Conservation (phyloP, 2,888 invertebrate genomes). For the Catocala sponsa region DNA sequence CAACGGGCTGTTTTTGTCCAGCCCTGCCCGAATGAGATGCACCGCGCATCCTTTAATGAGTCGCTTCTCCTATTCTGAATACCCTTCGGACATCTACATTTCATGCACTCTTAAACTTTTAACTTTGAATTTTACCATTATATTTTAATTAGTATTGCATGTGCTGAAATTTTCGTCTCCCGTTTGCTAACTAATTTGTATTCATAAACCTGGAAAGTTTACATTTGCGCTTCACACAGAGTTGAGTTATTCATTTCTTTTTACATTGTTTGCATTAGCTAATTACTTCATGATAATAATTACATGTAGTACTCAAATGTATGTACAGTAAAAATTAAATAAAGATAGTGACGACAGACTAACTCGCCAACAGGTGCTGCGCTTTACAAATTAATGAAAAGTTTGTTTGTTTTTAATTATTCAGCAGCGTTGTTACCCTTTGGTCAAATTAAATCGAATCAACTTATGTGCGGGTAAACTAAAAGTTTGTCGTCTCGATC, state of each 20-base stretch:
- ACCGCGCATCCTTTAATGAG: constrained; percentile 80
- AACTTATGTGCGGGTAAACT: constrained; percentile 64
- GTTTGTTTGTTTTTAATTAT: constrained; percentile 27
- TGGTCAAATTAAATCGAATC: constrained; percentile 59
- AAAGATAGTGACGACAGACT: not conserved
- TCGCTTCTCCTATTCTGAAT: constrained; percentile 52
- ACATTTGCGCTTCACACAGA: constrained; percentile 2
- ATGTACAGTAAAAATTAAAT: not conserved
- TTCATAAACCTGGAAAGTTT: constrained; percentile 6
- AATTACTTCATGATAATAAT: not conserved
- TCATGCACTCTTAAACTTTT: constrained; percentile 56
- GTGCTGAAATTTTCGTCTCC: constrained; percentile 2
- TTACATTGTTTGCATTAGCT: constrained; percentile 3
- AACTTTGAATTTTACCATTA: constrained; percentile 47
- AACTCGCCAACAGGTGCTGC: not conserved
- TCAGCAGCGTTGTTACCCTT: constrained; percentile 37
- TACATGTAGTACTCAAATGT: not conserved
- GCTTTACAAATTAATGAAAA: constrained; percentile 6
- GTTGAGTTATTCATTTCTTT: constrained; percentile 4
- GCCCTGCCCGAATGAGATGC: constrained; percentile 73
- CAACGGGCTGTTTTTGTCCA: constrained; percentile 79
- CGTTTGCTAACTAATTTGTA: constrained; percentile 10
- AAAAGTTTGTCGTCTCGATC: constrained; percentile 66
- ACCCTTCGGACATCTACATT: constrained; percentile 55
- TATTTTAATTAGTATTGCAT: constrained; percentile 41